Base-by-base conservation (phyloP, 2,888 invertebrate species). In the Agelastica alni region DNA sequence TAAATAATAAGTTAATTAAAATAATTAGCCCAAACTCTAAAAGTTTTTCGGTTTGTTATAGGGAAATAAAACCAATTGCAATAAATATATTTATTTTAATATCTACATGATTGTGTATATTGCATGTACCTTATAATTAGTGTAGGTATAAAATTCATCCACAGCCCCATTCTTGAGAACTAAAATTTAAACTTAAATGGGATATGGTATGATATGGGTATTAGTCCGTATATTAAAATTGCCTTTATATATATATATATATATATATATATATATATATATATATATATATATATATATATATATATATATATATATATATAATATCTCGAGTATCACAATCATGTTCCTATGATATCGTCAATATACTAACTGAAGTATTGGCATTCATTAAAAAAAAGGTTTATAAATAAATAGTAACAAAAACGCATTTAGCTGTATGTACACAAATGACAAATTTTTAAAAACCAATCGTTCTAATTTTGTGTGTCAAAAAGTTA, bases 81-180 rank as follows among this genome's bases (percentile, higher is more conserved):
- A 65, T 65, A 66, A 64, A 65, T 63, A 61, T 59, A 64, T 61
- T 53, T 59, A 62, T 58, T 64, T 59, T 64, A 62, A 46, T 62
- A 61, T 60, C 64, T 69, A 69, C 64, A 64, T 69, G 70, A 70
- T 69, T 70, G 69, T 69, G 66, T 69, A 66, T 66, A 66, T 66
- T 67, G 69, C 61, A 56, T 62, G 17, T 67, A 63, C 63, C 61
- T 64, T 65, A 62, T 62, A 63, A 51, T 60, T 62, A 64, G 61
- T 67, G 62, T 65, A 65, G 59, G 62, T 66, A 69, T 66, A 69
- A 69, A 68, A 67, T 54, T 64, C 62, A 58, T 68, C 69, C 70
- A 70, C 68, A 70, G 70, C 69, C 69, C 66, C 68, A 63, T 66
- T 67, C 65, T 62, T 62, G 53, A 64, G 60, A 62, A 66, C 58